These are phyloP conservation scores for Cerastis leucographa DNA, from an alignment of 2,888 invertebrate species.

Conservation along the genomic window DNA sequence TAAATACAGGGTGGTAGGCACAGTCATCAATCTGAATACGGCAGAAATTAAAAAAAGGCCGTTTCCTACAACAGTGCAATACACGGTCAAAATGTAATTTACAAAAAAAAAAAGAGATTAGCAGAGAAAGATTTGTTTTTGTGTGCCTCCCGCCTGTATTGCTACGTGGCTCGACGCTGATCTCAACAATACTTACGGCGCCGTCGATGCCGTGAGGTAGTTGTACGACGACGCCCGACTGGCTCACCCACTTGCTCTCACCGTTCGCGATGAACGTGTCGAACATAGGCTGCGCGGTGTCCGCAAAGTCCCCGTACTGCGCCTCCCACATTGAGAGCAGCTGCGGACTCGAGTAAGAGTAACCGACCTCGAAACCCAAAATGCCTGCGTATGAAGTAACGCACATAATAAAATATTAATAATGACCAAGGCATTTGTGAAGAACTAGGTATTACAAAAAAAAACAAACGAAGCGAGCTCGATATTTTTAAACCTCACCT, in stretches of 20 bases:
- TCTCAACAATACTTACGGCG: slow-evolving; percentile 82
- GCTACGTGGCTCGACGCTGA: no score
- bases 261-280: slow-evolving; percentile 92
- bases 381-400: slow-evolving; percentile 72
- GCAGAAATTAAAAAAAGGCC: no score
- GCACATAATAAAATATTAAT: background rate
- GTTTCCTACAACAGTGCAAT: no score
- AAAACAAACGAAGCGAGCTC: no score
- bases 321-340: slow-evolving; percentile 95
- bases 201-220: slow-evolving; percentile 96
- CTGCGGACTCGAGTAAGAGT: slow-evolving; percentile 94
- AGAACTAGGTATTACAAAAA: no score
- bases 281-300: slow-evolving; percentile 92
- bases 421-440: background rate
- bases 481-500: no score
- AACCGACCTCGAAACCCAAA: slow-evolving; percentile 95
- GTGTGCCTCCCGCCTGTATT: no score
- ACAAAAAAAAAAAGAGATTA: no score
- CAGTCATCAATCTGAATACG: no score
- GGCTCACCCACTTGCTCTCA: slow-evolving; percentile 95
- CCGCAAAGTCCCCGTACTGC: slow-evolving; percentile 96
- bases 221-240: slow-evolving; percentile 94
- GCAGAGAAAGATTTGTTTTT: no score
- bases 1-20: no score
- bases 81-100: no score